Percentiles rank a stretch among this genome's conserved stretches.
phyloP scores from a whole-genome alignment of 2,888 invertebrate genomes.

The Lymantria dispar region DNA sequence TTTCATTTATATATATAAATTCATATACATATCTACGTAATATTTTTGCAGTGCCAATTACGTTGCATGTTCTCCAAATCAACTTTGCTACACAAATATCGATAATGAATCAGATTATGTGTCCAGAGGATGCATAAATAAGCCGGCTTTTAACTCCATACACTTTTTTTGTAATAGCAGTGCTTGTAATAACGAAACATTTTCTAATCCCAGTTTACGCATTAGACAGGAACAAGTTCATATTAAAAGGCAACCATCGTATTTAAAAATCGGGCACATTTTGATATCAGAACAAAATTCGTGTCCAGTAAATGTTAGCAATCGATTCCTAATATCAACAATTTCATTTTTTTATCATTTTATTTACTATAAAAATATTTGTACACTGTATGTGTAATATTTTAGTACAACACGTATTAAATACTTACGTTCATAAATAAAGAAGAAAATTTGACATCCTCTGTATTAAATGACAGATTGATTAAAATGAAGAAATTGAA shows the following conservation, averaged over 20 bases:
- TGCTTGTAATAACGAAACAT: slow-evolving; percentile 42
- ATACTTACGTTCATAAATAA: not conserved
- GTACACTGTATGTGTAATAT: not conserved
- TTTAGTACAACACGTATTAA: not conserved
- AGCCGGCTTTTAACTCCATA: slow-evolving; percentile 51
- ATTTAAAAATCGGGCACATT: not conserved
- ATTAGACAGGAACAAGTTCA: not conserved
- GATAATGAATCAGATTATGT: slow-evolving; percentile 45
- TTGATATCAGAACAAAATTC: not conserved
- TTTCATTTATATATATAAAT: not conserved
- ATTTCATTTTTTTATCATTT: not conserved
- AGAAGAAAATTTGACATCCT: slow-evolving; percentile 1
- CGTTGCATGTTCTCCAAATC: slow-evolving; percentile 46
- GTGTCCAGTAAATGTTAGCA: not conserved
- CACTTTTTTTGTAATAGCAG: slow-evolving; percentile 47
- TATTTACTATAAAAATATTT: not conserved
- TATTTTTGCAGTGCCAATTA: slow-evolving; percentile 49
- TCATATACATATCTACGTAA: not conserved
- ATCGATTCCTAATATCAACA: not conserved
- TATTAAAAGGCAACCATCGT: not conserved
- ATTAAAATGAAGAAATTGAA: slow-evolving; percentile 9
- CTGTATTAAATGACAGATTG: slow-evolving; percentile 16
- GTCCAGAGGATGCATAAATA: slow-evolving; percentile 54
- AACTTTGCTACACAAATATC: slow-evolving; percentile 57
- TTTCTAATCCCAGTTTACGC: slow-evolving; percentile 14